Conservation (phyloP, 2,888 invertebrate genomes). For the Pollenia angustigena region DNA sequence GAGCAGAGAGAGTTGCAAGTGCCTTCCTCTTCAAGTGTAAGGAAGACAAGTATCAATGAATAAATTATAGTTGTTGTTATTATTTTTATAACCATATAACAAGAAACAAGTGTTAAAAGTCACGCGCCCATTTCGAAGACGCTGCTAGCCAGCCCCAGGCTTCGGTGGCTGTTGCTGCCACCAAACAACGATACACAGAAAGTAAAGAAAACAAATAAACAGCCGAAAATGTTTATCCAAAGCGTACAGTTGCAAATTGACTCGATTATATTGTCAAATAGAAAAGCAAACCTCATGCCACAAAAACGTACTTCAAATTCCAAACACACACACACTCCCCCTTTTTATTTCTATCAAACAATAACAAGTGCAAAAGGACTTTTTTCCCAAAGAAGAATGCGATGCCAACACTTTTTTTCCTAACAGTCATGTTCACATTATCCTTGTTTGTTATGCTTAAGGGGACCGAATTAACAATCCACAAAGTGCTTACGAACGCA, state of each 20-base stretch:
- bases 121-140: conserved; percentile 78
- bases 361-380: conserved; percentile 68
- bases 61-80: conserved; percentile 78
- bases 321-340: conserved; percentile 41
- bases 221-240: conserved; percentile 64
- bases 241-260: conserved; percentile 79
- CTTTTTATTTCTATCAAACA: conserved; percentile 52
- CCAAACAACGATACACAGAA: conserved; percentile 68
- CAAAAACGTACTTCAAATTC: conserved; percentile 13
- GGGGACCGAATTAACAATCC: conserved; percentile 82
- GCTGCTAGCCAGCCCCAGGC: conserved; percentile 28
- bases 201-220: conserved; percentile 32
- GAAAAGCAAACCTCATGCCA: conserved; percentile 63
- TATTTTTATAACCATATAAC: conserved; percentile 67
- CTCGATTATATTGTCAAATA: conserved; percentile 81
- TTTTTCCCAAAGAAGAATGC: conserved; percentile 7
- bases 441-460: conserved; percentile 84
- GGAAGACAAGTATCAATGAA: conserved; percentile 79
- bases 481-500: conserved; percentile 81
- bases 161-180: conserved; percentile 7
- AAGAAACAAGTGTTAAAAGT: conserved; percentile 82
- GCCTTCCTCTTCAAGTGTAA: conserved; percentile 64
- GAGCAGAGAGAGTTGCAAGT: conserved; percentile 30
- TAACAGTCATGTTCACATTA: conserved; percentile 77
- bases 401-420: conserved; percentile 44